Percentiles rank a stretch among this genome's conserved stretches.
phyloP scores from a whole-genome alignment of 1,140 invertebrate species.

The Megalopta genalis region DNA sequence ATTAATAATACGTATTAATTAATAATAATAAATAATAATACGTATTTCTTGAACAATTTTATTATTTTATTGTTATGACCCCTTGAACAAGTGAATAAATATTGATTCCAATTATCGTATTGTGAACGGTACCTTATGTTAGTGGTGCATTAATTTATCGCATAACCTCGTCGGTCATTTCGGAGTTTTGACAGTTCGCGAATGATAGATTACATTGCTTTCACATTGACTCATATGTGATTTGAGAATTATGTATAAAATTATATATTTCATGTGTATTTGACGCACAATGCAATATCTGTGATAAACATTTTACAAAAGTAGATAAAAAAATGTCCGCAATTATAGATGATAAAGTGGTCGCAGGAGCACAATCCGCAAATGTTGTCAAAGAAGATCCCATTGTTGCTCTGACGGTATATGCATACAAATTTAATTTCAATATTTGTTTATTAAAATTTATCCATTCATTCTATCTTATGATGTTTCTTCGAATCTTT shows the following conservation, averaged over 20 bases:
- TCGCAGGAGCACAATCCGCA: constrained; percentile 75
- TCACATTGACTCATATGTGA: constrained; percentile 1
- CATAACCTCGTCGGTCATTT: constrained; percentile 25
- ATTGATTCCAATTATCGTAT: not conserved
- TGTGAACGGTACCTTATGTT: constrained; percentile 15
- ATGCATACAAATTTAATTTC: constrained; percentile 17
- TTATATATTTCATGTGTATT: not conserved
- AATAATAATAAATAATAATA: no score
- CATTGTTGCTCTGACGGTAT: constrained; percentile 76
- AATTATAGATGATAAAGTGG: constrained; percentile 78
- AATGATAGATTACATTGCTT: constrained; percentile 16
- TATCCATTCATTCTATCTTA: not conserved
- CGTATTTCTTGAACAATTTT: not conserved
- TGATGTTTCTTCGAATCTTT: constrained; percentile 61
- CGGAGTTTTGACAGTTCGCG: constrained; percentile 50
- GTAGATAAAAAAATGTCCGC: constrained; percentile 70
- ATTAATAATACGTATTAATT: no score
- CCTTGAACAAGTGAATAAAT: not conserved
- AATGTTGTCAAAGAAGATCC: constrained; percentile 77
- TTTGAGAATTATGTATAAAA: constrained; percentile 27
- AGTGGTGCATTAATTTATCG: not conserved
- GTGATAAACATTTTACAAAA: constrained; percentile 26
- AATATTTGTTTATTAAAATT: constrained; percentile 2
- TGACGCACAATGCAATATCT: constrained; percentile 41
- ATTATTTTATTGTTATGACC: no score